Evolutionary conservation across 2,113 vertebrate species (phyloP).

Genomic region (Neopipo cinnamomea): DNA sequence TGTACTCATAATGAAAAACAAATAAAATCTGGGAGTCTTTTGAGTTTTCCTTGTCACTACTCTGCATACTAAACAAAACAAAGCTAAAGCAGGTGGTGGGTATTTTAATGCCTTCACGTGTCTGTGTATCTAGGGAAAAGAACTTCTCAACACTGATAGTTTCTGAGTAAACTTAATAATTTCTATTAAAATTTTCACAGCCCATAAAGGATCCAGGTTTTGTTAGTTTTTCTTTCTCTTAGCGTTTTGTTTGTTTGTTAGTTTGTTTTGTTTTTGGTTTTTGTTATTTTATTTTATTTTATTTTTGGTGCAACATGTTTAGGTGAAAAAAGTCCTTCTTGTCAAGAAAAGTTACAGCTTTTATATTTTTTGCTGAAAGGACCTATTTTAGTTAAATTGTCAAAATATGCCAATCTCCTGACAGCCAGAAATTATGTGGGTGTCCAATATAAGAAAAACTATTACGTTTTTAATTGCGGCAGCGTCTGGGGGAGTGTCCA

Average conservation of each 20-base stretch:
- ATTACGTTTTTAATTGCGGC: not conserved
- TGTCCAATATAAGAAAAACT: not conserved
- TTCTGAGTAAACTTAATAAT: not conserved
- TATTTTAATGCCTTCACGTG: conserved; percentile 2
- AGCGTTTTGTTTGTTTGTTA: too few relatives aligned
- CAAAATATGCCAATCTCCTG: conserved; percentile 42
- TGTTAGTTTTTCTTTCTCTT: too few relatives aligned
- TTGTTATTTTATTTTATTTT: too few relatives aligned
- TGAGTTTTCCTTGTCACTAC: not conserved
- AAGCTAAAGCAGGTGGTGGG: not conserved
- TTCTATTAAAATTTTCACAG: not conserved
- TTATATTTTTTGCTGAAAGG: conserved; percentile 1
- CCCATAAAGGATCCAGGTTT: not conserved
- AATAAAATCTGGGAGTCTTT: not conserved
- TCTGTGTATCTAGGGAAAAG: not conserved
- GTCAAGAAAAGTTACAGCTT: conserved; percentile 7
- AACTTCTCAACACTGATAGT: not conserved
- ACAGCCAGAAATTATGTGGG: conserved; percentile 17
- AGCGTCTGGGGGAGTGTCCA: conserved; percentile 23
- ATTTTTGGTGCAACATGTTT: not conserved
- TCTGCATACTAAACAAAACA: not conserved
- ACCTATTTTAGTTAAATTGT: conserved; percentile 44
- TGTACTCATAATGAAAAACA: not conserved
- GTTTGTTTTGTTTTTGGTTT: too few relatives aligned
- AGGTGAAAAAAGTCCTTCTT: not conserved